These are phyloP conservation scores for Stomatorhinus walkeri DNA, from an alignment of 2,797 vertebrate genomes.

Conservation along the genomic window DNA sequence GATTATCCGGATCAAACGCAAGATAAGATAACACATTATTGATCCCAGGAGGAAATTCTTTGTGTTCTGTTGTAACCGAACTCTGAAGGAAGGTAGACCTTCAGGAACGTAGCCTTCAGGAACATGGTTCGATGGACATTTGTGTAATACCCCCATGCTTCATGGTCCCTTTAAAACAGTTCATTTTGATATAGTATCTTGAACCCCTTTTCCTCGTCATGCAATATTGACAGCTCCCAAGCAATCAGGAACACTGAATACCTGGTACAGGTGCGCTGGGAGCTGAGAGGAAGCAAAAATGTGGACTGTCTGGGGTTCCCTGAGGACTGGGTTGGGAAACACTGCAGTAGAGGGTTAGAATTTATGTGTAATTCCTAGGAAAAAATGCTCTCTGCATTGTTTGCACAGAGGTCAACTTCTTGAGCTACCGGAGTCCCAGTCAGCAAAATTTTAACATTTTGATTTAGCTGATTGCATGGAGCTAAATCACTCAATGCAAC, in stretches of 20 bases:
- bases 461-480: not conserved
- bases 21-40: not conserved
- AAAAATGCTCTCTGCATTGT: not conserved
- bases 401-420: not conserved
- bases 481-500: not conserved
- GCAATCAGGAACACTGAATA: too few relatives aligned
- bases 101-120: not conserved
- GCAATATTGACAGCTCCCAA: not conserved
- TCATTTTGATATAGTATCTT: not conserved
- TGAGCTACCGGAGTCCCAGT: not conserved
- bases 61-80: not conserved
- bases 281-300: too few relatives aligned
- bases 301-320: too few relatives aligned
- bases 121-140: not conserved
- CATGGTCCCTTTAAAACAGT: not conserved
- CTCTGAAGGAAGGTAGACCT: not conserved
- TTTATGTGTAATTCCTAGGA: not conserved
- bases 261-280: too few relatives aligned
- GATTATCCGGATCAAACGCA: not conserved
- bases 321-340: not conserved
- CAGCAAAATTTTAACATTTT: not conserved
- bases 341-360: not conserved
- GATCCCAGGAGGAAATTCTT: not conserved
- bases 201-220: not conserved
- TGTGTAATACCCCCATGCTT: not conserved